A percentile compares a stretch with the other conserved stretches of the same genome.
phyloP scores from a whole-genome alignment of 2,113 vertebrate genomes.

The Thunnus maccoyii region DNA sequence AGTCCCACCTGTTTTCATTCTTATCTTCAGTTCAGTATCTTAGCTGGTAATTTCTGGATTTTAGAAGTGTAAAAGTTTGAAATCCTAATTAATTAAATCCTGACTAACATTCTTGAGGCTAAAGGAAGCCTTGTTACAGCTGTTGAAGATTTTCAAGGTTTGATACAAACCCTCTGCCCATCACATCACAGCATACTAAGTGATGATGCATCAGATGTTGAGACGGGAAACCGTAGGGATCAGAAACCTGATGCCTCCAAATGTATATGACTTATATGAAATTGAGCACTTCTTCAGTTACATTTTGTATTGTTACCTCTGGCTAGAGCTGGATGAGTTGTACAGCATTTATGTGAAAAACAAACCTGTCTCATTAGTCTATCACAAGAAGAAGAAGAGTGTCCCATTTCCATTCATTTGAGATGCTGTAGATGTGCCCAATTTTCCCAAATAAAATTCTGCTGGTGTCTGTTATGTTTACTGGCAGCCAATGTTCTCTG shows the following conservation, averaged over 20 bases:
- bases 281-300: neutral
- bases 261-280: neutral
- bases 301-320: too few relatives aligned
- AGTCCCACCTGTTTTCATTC: neutral
- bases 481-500: neutral
- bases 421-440: neutral
- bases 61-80: neutral
- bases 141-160: conserved; percentile 43
- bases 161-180: conserved; percentile 28
- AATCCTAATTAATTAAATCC: conserved; percentile 29
- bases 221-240: neutral
- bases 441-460: conserved; percentile 8
- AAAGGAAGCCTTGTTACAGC: conserved; percentile 45
- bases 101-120: conserved; percentile 14
- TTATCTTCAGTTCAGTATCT: conserved; percentile 2
- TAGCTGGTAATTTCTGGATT: conserved; percentile 21
- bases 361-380: neutral
- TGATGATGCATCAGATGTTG: neutral
- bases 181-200: conserved; percentile 24
- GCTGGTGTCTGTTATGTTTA: conserved; percentile 16
- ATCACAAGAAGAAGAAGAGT: neutral
- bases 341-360: too few relatives aligned
- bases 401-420: neutral
- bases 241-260: neutral
- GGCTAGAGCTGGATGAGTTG: too few relatives aligned